Evolutionary conservation across 2,113 vertebrate genomes (phyloP), one percentile per base, ranked within the genome.

Genomic region (Zapornia atra): DNA sequence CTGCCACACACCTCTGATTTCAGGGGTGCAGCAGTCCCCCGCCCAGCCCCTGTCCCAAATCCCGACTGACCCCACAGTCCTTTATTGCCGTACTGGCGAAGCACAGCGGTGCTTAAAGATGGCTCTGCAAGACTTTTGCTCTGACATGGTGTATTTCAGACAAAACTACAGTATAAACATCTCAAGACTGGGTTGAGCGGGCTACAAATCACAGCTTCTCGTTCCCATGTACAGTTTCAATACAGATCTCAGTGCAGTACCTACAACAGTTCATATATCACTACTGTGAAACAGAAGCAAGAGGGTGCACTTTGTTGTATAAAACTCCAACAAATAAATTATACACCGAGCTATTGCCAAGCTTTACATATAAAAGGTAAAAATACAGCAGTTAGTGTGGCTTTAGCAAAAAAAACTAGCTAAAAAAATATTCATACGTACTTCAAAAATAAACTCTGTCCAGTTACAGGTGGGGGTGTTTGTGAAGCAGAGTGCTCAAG

Each of bases 301-400:
- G 88, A 95, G 29, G 86, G 94, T 96, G 90, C 91, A 82, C 92
- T 94, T 91, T 12, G 78, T 95, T 94, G 91, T 92, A 96, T 96
- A 97, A 92, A 93, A 92, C 96, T 53, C 0, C 54, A 80, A 95
- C 92, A 98, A 98, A 98, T 98, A 98, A 98, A 98, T 98, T 98
- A 98, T 17, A 97, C 82, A 84, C 93, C 82, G 82, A 94, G 86
- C 97, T 97, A 98, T 59, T 69, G 71, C 80, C 93, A 86, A 97
- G 96, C 80, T 97, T 97, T 97, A 97, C 92, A 90, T 96, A 97
- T 48, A 96, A 97, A 97, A 97, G 82, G 93, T 97, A 98, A 96
- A 98, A 97, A 96, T 88, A 97, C 92, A 96, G 90, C 63, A 96
- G 97, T 98, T 97, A 97, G 97, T 96, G 94, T n/a, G 53, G 73